Evolutionary conservation across 2,797 vertebrate genomes (phyloP).

Genomic region (Falco cherrug): DNA sequence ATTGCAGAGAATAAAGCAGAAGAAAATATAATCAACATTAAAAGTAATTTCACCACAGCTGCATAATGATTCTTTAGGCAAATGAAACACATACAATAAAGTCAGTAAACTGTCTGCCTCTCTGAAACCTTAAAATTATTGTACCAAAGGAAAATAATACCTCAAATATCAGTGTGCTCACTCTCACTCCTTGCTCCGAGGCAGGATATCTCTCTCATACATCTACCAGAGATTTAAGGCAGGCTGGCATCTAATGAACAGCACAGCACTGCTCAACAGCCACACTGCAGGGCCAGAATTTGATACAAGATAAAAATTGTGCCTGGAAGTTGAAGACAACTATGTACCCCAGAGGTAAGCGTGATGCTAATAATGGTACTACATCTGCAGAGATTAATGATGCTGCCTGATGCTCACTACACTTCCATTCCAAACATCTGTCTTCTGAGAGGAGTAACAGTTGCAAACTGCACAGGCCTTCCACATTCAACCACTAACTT

Average conservation of each 20-base stretch:
- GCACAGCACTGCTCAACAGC: neutral
- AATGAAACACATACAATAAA: neutral
- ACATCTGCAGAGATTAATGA: neutral
- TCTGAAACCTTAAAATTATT: neutral
- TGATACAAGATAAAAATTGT: neutral
- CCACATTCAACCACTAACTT: neutral
- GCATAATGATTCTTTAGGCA: neutral
- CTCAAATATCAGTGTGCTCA: neutral
- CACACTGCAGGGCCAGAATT: neutral
- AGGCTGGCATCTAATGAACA: slow-evolving; percentile 7
- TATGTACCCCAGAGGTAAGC: neutral
- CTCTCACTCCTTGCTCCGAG: neutral
- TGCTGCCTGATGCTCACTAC: neutral
- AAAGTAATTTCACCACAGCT: neutral
- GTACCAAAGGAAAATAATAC: neutral
- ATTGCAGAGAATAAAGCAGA: neutral
- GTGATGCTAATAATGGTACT: neutral
- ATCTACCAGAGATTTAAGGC: slow-evolving; percentile 7
- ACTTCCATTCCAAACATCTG: neutral
- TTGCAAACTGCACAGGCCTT: neutral
- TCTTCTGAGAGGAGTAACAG: neutral
- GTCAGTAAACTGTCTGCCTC: neutral
- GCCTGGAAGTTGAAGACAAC: slow-evolving; percentile 35
- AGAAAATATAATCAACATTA: neutral
- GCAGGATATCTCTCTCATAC: neutral